Conservation (phyloP, 2,888 invertebrate species). For the Gastracanthus pulcherrimus region DNA sequence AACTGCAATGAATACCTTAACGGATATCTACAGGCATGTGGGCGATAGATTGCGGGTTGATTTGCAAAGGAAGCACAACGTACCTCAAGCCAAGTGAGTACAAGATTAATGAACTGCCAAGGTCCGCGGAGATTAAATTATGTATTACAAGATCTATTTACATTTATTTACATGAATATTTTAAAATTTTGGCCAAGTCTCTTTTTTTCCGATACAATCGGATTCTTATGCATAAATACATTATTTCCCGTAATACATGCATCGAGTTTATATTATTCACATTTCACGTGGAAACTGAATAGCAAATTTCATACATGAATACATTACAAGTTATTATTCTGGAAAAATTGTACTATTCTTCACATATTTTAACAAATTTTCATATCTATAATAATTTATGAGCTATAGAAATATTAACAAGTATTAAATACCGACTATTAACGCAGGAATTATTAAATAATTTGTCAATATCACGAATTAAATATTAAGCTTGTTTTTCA, state of each 20-base stretch:
- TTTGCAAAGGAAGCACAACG: slow-evolving; percentile 87
- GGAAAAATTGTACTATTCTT: neutral
- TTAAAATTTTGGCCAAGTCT: slow-evolving; percentile 13
- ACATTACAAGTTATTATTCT: neutral
- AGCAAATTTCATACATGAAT: slow-evolving; percentile 5
- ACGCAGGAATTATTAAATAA: too few species aligned
- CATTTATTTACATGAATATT: slow-evolving; percentile 24
- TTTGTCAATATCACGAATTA: too few species aligned
- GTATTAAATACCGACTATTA: too few species aligned
- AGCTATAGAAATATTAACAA: too few species aligned
- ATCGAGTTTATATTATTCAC: slow-evolving; percentile 18
- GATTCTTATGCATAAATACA: slow-evolving; percentile 24
- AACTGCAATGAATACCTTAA: slow-evolving; percentile 89
- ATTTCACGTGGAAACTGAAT: neutral
- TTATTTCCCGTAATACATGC: neutral
- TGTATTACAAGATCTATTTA: slow-evolving; percentile 4
- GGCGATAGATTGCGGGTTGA: slow-evolving; percentile 92
- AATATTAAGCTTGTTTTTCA: too few species aligned
- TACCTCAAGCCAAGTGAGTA: slow-evolving; percentile 85
- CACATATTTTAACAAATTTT: neutral
- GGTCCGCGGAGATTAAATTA: neutral
- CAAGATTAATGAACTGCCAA: slow-evolving; percentile 28
- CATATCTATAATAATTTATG: too few species aligned
- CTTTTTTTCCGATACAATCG: slow-evolving; percentile 9
- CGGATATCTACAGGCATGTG: slow-evolving; percentile 95